Conservation (phyloP, 2,113 vertebrate species). For the Solenodon paradoxus region DNA sequence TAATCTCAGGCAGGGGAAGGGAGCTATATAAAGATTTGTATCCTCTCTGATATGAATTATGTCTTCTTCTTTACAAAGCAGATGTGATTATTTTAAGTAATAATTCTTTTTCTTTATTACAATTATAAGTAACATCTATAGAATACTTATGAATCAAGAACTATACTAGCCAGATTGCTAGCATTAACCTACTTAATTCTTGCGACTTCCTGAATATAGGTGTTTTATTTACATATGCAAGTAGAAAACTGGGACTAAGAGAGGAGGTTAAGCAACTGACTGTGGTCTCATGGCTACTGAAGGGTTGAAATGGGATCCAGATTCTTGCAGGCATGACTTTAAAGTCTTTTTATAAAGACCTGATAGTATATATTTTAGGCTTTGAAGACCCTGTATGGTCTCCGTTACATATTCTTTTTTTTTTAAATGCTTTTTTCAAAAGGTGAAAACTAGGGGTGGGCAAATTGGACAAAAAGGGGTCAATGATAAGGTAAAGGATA, state of each 20-base stretch:
- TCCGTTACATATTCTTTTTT: background rate
- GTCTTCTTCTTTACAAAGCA: slow-evolving; percentile 44
- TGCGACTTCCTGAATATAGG: background rate
- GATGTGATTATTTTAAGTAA: slow-evolving; percentile 36
- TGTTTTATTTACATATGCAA: background rate
- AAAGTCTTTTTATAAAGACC: background rate
- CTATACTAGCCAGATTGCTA: background rate
- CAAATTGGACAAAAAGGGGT: too few species aligned
- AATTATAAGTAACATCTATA: slow-evolving; percentile 45
- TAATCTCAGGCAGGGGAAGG: slow-evolving; percentile 37
- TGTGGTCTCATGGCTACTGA: background rate
- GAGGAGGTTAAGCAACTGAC: background rate
- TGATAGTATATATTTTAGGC: background rate
- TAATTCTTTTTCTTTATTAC: slow-evolving; percentile 7
- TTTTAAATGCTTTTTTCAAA: too few species aligned
- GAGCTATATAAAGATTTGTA: slow-evolving; percentile 14
- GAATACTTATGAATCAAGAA: background rate
- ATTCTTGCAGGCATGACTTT: background rate
- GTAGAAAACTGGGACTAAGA: background rate
- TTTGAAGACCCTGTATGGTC: background rate
- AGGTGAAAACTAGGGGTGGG: too few species aligned
- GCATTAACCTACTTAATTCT: background rate
- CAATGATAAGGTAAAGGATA: too few species aligned
- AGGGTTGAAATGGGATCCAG: background rate
- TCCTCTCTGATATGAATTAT: slow-evolving; percentile 25